Evolutionary conservation across 2,888 invertebrate genomes (phyloP), one percentile per base, ranked within the genome.

Genomic region (Eudemis profundana): DNA sequence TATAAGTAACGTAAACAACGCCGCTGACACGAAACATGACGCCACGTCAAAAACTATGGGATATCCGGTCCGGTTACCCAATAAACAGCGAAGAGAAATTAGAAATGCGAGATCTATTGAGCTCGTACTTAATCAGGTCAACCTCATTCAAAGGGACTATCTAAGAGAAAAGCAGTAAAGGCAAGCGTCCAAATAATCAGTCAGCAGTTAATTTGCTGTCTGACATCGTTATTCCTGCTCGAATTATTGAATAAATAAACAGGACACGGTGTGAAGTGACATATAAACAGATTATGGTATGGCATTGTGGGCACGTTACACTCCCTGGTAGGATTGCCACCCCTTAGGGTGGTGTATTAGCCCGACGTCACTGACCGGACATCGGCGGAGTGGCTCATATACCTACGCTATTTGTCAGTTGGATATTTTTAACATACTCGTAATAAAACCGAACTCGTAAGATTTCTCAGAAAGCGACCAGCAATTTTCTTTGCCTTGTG

Each of bases 1-100:
- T 84, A 83, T 76, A 86, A 84, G 86, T 84, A 86, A 84, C 83
- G 84, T 74, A 75, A 86, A 89, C 89, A 87, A 80, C 81, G 80
- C 78, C 79, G 77, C 83, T 79, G 83, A 85, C 82, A 82, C 79
- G 84, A 83, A 87, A 84, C 86, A 83, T 83, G 78, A 83, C 74
- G 81, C 79, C 75, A 64, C 72, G 71, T 74, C 79, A 83, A 82
- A 86, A 87, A 85, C 84, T 83, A 83, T 82, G 76, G 83, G 83
- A 85, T 84, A 83, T 89, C 88, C 88, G 86, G 81, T 82, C 75
- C 72, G 74, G 70, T 78, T 78, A 74, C 71, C 70, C 44, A 59
- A 64, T 51, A 59, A 75, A 69, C 71, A 70, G 59, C 56, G 57
- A 53, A 49, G 61, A 50, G 61, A 54, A 65, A 63, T 60, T 42